Evolutionary conservation across 2,113 vertebrate genomes (phyloP), one percentile per base, ranked within the genome.

Genomic region (Urocitellus parryii): DNA sequence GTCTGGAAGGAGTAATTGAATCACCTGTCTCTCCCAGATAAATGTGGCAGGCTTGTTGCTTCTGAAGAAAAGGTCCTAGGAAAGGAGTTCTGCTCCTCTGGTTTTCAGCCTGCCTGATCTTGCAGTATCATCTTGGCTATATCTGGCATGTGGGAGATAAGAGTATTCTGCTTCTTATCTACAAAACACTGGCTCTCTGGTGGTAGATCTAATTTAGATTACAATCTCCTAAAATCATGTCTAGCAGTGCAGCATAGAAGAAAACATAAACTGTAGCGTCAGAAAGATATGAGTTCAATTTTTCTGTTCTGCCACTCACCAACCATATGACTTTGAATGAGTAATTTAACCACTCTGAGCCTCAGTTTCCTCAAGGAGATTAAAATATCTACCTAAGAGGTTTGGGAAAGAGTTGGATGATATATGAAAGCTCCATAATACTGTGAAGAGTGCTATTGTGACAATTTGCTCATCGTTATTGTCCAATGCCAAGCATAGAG

Each of bases 151-250:
- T 39, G 32, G 16, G 77, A 95, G 72, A 96, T 96, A 95, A 80
- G 61, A 90, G 76, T 51, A 90, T 20, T 89, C 56, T 45, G 32
- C 74, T 90, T 95, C 93, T 94, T 95, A 96, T 94, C 92, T 92
- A 48, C 34, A 79, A 95, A 96, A 80, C 72, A 96, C 51, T 92
- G 91, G 76, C 37, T 96, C 42, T 93, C 84, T 80, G 58, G 34
- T 76, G 81, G 17, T 53, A 97, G 88, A 97, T 81, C 56, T 92
- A 96, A 97, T 97, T 97, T 96, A 96, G 95, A 95, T 95, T 83
- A 70, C 76, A 90, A 87, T 95, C 88, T 89, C 74, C 88, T 61
- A 78, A 70, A 91, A 94, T 16, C 58, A 1, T 56, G 73, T 84
- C 78, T 83, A 80, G 58, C 70, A 81, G 89, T 48, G 63, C 45